A percentile compares a stretch with the other conserved stretches of the same genome.
phyloP scores from a whole-genome alignment of 2,113 vertebrate genomes.

The Benitochromis conjunctus region DNA sequence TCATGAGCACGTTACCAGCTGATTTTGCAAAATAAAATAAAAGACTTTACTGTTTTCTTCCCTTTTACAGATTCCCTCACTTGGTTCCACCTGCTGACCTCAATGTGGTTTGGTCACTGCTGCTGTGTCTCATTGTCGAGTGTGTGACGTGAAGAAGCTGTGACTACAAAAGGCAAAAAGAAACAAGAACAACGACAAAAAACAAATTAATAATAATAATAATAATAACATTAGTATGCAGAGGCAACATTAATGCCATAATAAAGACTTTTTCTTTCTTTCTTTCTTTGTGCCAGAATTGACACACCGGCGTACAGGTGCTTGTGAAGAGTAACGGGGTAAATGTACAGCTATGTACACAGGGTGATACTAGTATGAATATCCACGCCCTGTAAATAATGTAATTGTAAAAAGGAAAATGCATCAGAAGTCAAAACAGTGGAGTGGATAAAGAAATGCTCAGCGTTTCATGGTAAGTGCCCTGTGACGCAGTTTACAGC shows the following conservation, averaged over 20 bases:
- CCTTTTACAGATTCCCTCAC: not conserved
- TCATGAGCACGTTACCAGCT: not conserved
- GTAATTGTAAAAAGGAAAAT: not conserved
- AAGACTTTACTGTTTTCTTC: not conserved
- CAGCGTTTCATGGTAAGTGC: not conserved
- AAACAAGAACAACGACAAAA: not conserved
- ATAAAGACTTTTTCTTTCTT: not conserved
- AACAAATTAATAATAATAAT: not conserved
- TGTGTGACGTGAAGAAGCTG: constrained; percentile 5
- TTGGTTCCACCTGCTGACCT: not conserved
- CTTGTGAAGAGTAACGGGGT: not conserved
- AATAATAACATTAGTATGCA: not conserved
- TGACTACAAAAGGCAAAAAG: not conserved
- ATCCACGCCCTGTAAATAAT: too few species aligned
- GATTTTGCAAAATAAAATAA: not conserved
- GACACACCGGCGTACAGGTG: not conserved
- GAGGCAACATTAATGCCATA: not conserved
- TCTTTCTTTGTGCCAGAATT: not conserved
- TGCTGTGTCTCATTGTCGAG: not conserved
- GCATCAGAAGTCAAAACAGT: not conserved
- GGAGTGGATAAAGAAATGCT: not conserved
- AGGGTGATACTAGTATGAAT: not conserved
- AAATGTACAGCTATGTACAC: not conserved
- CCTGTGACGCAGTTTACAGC: not conserved
- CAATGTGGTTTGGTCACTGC: not conserved